These are phyloP conservation scores for Hassar affinis DNA, from an alignment of 2,113 vertebrate species.

Conservation along the genomic window DNA sequence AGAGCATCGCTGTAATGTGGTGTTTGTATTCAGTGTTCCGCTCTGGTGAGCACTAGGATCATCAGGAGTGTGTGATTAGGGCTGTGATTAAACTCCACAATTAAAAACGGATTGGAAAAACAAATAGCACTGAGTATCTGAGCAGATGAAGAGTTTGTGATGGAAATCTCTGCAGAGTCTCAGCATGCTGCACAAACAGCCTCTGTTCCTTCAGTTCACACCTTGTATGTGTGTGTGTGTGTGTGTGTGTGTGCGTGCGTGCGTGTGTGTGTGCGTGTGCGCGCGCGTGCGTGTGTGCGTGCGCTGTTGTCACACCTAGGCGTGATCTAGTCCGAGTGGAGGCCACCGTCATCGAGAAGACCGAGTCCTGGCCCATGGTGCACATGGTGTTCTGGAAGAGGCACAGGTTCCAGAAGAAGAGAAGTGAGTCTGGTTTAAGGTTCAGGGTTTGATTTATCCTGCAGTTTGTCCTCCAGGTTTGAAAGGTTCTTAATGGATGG, in stretches of 20 bases:
- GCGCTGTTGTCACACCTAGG: constrained; percentile 54
- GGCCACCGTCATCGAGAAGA: constrained; percentile 85
- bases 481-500: background rate
- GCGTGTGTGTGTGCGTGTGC: constrained; percentile 13
- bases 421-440: constrained; percentile 66
- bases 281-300: background rate
- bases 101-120: background rate
- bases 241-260: constrained; percentile 12
- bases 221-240: constrained; percentile 15
- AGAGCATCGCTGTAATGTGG: background rate
- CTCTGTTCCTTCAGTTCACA: constrained; percentile 13
- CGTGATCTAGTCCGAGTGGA: constrained; percentile 81
- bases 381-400: constrained; percentile 77
- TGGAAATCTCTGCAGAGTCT: background rate
- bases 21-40: background rate
- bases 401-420: constrained; percentile 73
- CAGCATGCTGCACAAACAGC: background rate
- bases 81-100: background rate
- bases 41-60: background rate
- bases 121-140: background rate
- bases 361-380: constrained; percentile 79
- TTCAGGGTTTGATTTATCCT: background rate
- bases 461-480: background rate
- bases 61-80: background rate
- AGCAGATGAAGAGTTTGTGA: background rate